Percentiles rank a stretch among this genome's conserved stretches.
These are phyloP conservation scores for Lipotes vexillifer DNA, from an alignment of 2,113 vertebrate species.

Conservation along the genomic window DNA sequence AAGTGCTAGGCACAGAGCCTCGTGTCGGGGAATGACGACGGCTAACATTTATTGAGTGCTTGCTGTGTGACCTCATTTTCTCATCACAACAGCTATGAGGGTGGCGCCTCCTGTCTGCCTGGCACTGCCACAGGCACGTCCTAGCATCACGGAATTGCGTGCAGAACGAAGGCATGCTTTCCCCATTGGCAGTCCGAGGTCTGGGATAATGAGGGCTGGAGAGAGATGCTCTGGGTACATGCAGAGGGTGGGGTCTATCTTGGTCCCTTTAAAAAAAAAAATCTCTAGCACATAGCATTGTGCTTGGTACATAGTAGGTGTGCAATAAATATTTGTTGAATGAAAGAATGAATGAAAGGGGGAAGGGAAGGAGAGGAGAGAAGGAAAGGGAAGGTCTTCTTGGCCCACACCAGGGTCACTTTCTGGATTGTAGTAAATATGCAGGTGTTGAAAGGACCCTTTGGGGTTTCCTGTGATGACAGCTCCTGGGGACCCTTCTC, in stretches of 20 bases:
- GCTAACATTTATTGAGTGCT: background rate
- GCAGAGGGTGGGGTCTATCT: background rate
- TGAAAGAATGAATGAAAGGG: background rate
- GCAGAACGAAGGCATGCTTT: background rate
- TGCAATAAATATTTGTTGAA: background rate
- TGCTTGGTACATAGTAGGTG: background rate
- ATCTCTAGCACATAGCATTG: background rate
- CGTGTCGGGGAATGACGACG: fast-evolving
- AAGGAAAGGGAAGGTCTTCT: background rate
- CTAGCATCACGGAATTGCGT: background rate
- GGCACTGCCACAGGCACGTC: background rate
- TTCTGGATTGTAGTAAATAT: background rate
- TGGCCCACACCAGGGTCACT: background rate
- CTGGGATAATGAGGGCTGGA: background rate
- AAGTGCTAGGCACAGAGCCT: background rate
- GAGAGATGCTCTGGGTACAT: background rate
- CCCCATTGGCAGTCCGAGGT: background rate
- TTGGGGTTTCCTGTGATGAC: background rate
- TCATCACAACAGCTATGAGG: background rate
- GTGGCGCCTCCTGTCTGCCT: background rate
- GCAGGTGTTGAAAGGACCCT: background rate
- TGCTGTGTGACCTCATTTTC: background rate
- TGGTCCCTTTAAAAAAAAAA: background rate
- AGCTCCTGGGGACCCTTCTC: background rate
- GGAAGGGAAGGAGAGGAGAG: too few relatives aligned